Conservation (phyloP, 1,140 invertebrate species). For the Samia ricini region DNA sequence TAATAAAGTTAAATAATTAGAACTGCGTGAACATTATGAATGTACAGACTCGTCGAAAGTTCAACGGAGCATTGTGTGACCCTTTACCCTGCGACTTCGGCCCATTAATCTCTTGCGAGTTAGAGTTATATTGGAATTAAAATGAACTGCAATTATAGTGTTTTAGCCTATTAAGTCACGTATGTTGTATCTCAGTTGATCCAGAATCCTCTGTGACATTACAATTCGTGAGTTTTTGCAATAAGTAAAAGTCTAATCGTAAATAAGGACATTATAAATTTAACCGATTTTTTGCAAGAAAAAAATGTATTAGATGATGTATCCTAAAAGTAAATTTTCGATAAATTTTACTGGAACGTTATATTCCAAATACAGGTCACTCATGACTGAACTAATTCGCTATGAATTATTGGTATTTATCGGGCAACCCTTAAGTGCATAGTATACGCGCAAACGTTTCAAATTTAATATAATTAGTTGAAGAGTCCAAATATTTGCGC, state of each 20-base stretch:
- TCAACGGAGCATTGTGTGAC: not conserved
- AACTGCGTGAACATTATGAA: too few relatives aligned
- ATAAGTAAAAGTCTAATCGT: too few relatives aligned
- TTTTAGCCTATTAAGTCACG: not conserved
- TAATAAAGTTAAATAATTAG: too few relatives aligned
- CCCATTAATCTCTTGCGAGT: not conserved
- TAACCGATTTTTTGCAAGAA: too few relatives aligned
- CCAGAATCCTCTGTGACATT: not conserved
- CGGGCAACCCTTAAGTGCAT: too few relatives aligned
- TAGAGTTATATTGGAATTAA: not conserved
- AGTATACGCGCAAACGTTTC: too few relatives aligned
- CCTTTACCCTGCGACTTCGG: not conserved
- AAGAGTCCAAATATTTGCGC: too few relatives aligned
- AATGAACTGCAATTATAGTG: not conserved
- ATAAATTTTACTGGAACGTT: conserved; percentile 38
- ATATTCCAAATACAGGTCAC: not conserved
- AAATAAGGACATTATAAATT: too few relatives aligned
- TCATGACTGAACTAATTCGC: not conserved
- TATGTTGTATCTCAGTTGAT: not conserved
- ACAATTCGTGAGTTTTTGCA: not conserved
- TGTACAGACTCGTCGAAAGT: too few relatives aligned
- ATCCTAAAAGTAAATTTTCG: conserved; percentile 28
- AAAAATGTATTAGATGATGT: too few relatives aligned
- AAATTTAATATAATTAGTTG: too few relatives aligned
- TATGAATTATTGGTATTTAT: too few relatives aligned